Percentiles rank a stretch among this genome's conserved stretches.
These are phyloP conservation scores for Neodiprion pinetum DNA, from an alignment of 1,140 invertebrate genomes.

Conservation along the genomic window DNA sequence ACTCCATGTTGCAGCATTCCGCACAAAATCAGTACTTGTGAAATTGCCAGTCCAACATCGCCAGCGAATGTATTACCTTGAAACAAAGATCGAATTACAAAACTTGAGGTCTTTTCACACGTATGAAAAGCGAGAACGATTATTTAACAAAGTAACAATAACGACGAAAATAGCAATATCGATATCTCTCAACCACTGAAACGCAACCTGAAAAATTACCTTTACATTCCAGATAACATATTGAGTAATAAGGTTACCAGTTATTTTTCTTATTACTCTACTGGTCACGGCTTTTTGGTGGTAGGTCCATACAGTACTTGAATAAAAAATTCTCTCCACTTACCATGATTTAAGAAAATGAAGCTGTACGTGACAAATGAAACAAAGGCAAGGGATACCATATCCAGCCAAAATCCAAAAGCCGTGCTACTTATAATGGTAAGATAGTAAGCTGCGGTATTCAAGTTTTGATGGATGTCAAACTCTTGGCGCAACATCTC, in stretches of 20 bases:
- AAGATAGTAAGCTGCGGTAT: conserved; percentile 72
- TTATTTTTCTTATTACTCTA: too few relatives aligned
- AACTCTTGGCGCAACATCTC: conserved; percentile 76
- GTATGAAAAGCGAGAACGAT: too few relatives aligned
- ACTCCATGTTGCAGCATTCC: conserved; percentile 88
- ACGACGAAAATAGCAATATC: too few relatives aligned
- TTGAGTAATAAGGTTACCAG: too few relatives aligned
- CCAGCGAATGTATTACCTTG: conserved; percentile 54
- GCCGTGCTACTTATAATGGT: conserved; percentile 77
- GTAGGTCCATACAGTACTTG: too few relatives aligned
- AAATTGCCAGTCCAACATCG: conserved; percentile 81
- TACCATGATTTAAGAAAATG: conserved; percentile 61
- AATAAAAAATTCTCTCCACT: not conserved
- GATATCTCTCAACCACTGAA: too few relatives aligned
- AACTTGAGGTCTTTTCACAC: too few relatives aligned
- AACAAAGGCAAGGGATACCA: conserved; percentile 74
- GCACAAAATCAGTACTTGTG: conserved; percentile 82
- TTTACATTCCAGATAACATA: too few relatives aligned
- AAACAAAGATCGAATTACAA: not conserved
- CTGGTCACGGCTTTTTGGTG: too few relatives aligned
- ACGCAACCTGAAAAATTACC: too few relatives aligned
- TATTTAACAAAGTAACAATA: too few relatives aligned
- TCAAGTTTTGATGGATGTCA: conserved; percentile 71
- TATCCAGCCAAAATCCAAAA: conserved; percentile 83
- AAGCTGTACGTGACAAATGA: conserved; percentile 77